A percentile compares a stretch with the other conserved stretches of the same genome.
These are phyloP conservation scores for Teleopsis dalmanni DNA, from an alignment of 1,140 invertebrate species.

Conservation along the genomic window DNA sequence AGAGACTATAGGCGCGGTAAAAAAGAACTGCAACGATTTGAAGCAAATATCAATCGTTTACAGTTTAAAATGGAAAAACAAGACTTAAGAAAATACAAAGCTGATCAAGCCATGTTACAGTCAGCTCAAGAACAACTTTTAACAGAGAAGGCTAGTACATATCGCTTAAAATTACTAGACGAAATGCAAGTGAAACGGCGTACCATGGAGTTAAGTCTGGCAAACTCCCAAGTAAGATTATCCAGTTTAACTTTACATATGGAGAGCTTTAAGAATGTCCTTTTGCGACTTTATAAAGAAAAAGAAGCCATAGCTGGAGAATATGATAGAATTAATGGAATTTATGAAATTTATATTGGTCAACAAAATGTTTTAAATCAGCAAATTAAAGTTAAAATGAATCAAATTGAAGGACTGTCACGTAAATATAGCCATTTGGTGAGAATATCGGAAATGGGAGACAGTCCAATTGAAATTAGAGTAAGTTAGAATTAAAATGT, in stretches of 20 bases:
- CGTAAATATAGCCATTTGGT: slow-evolving; percentile 18
- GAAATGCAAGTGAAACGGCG: slow-evolving; percentile 44
- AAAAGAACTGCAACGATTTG: slow-evolving; percentile 27
- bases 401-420: slow-evolving; percentile 28
- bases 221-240: slow-evolving; percentile 56
- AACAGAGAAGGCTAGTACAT: slow-evolving; percentile 55
- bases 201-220: slow-evolving; percentile 52
- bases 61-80: slow-evolving; percentile 47
- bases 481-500: slow-evolving; percentile 36
- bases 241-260: slow-evolving; percentile 54
- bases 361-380: slow-evolving; percentile 24
- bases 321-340: slow-evolving; percentile 17
- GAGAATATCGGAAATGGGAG: slow-evolving; percentile 29
- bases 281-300: slow-evolving; percentile 19
- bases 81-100: slow-evolving; percentile 47
- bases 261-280: slow-evolving; percentile 47
- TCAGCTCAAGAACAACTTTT: slow-evolving; percentile 60
- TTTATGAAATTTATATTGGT: slow-evolving; percentile 15
- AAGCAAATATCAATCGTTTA: slow-evolving; percentile 23
- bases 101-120: slow-evolving; percentile 57
- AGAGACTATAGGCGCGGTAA: slow-evolving; percentile 50
- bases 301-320: slow-evolving; percentile 16
- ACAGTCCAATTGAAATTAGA: slow-evolving; percentile 49
- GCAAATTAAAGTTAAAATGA: slow-evolving; percentile 37
- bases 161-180: slow-evolving; percentile 47